A percentile compares a stretch with the other conserved stretches of the same genome.
These are phyloP conservation scores for Regulus satrapa DNA, from an alignment of 2,113 vertebrate genomes.

Conservation along the genomic window DNA sequence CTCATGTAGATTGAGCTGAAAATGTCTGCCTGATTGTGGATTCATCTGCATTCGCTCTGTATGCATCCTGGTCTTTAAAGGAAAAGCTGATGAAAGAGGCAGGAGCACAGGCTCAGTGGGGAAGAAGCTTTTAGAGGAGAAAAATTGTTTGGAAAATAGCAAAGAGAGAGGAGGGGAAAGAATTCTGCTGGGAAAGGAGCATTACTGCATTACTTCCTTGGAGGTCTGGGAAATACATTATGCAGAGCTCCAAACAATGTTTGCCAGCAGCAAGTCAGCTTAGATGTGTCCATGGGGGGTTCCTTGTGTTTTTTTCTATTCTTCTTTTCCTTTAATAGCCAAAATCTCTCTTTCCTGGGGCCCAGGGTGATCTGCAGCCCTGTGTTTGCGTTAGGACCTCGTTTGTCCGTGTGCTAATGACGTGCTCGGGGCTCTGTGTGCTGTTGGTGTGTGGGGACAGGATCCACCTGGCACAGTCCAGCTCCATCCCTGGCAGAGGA, in stretches of 20 bases:
- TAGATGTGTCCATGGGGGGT: conserved; percentile 51
- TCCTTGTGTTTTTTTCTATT: not conserved
- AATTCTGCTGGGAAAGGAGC: conserved; percentile 48
- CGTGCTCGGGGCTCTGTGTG: not conserved
- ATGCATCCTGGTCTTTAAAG: not conserved
- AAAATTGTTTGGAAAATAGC: conserved; percentile 50
- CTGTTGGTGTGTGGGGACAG: not conserved
- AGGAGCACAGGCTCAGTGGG: conserved; percentile 30
- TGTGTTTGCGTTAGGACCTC: not conserved
- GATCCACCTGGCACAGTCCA: not conserved
- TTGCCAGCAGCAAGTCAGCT: conserved; percentile 55
- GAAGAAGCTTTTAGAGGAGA: conserved; percentile 32
- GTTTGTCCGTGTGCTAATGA: not conserved
- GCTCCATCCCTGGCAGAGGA: not conserved
- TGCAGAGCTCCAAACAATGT: conserved; percentile 51
- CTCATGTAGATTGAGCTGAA: not conserved
- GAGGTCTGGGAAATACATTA: conserved; percentile 63
- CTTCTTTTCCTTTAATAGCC: not conserved
- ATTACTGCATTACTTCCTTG: conserved; percentile 42
- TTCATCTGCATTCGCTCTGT: not conserved
- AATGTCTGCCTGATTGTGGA: not conserved
- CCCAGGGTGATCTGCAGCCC: not conserved
- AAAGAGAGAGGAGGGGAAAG: conserved; percentile 26
- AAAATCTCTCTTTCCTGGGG: not conserved
- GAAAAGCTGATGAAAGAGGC: conserved; percentile 23